Evolutionary conservation across 2,113 vertebrate genomes (phyloP), one percentile per base, ranked within the genome.

Genomic region (Mesitornis unicolor): DNA sequence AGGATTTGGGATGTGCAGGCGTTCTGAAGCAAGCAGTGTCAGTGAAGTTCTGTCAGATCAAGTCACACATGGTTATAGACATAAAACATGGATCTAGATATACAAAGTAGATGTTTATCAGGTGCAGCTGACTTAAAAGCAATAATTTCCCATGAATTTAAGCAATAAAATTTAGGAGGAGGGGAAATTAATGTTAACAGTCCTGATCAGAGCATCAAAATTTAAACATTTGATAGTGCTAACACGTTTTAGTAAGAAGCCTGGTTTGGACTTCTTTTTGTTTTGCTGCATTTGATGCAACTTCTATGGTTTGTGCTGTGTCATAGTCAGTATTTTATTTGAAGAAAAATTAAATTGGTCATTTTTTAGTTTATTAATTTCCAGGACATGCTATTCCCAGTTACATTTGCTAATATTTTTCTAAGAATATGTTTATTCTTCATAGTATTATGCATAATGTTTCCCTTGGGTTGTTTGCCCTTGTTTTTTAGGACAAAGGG

Each of bases 351-450:
- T n/a, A 56, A 83, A 80, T 10, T 24, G 13, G 45, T 50, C n/a
- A 6, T 20, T 29, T 77, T 84, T 91, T 63, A 74, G 16, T 88
- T 84, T 48, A 74, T 38, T 68, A 18, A 42, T 81, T 76, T 84
- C 60, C 51, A 86, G 36, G 56, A 82, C 92, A 71, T 3, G 7
- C 9, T 81, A 68, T 68, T 75, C 80, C 43, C 51, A 64, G 47
- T 84, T 81, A 43, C 9, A 43, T 63, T 86, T 78, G 13, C n/a
- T 78, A 87, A 28, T 57, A 21, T 70, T 90, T 95, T 93, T 88
- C 63, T 70, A 67, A 63, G 36, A 90, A 64, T 15, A 22, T 56
- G 17, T 56, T 89, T 82, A 82, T 79, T 84, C n/a, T 89, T 91
- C 40, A 21, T n/a, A 54, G 22, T 10, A 42, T 38, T 68, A 61